Conservation (phyloP, 2,113 vertebrate genomes). For the Rhea pennata region DNA sequence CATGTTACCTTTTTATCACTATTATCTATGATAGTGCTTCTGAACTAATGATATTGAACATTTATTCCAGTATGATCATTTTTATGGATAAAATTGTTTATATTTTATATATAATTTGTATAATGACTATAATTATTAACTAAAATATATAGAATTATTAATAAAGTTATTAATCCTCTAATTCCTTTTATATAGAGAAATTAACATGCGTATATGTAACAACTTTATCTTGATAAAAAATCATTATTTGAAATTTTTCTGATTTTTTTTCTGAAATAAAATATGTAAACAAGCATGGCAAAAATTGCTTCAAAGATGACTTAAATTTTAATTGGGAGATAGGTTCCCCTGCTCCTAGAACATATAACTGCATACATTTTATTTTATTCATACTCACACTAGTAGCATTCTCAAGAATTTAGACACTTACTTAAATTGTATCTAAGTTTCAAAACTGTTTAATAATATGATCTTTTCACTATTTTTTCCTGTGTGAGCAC, state of each 20-base stretch:
- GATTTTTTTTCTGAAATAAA: not conserved
- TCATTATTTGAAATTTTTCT: not conserved
- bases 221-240: not conserved
- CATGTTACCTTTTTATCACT: not conserved
- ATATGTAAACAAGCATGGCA: not conserved
- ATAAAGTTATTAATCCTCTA: not conserved
- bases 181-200: not conserved
- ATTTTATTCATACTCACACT: not conserved
- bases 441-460: not conserved
- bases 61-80: not conserved
- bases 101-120: not conserved
- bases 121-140: not conserved
- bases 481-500: not conserved
- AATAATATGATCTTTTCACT: not conserved
- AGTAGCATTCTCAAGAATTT: not conserved
- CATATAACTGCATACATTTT: not conserved
- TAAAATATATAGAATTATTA: not conserved
- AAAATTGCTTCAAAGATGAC: not conserved
- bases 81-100: not conserved
- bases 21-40: not conserved
- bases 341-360: not conserved
- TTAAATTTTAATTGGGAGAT: not conserved
- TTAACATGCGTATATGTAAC: not conserved
- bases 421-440: not conserved
- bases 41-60: not conserved